These are phyloP conservation scores for Hipposideros larvatus DNA, from an alignment of 2,797 vertebrate species.

Conservation along the genomic window DNA sequence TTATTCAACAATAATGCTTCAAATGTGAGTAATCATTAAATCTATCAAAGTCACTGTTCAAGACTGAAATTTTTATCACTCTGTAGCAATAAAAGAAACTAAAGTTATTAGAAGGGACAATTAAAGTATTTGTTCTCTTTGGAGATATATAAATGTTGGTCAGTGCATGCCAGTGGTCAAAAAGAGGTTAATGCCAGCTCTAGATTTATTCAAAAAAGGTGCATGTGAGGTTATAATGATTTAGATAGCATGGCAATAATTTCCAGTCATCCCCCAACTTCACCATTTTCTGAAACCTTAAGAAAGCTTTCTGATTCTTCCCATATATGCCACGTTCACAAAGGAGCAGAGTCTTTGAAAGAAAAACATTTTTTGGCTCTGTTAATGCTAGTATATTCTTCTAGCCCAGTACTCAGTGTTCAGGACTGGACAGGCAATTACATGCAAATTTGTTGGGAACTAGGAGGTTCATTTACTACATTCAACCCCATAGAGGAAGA, in stretches of 20 bases:
- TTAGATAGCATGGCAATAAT: constrained; percentile 55
- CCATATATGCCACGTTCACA: constrained; percentile 68
- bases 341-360: constrained; percentile 78
- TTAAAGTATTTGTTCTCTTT: constrained; percentile 49
- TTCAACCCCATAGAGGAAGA: constrained; percentile 83
- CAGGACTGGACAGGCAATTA: constrained; percentile 83
- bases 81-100: constrained; percentile 49
- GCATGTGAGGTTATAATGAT: constrained; percentile 40
- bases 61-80: constrained; percentile 54
- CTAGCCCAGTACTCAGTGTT: constrained; percentile 73
- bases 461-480: constrained; percentile 86
- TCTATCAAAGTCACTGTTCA: constrained; percentile 44
- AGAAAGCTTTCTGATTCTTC: constrained; percentile 72
- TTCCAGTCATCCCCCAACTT: constrained; percentile 11
- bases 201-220: constrained; percentile 41
- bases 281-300: constrained; percentile 67
- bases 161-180: constrained; percentile 39
- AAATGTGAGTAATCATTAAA: constrained; percentile 66
- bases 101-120: background rate
- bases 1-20: constrained; percentile 61
- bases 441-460: constrained; percentile 85
- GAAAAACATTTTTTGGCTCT: constrained; percentile 79
- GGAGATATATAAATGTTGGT: constrained; percentile 39
- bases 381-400: constrained; percentile 79
- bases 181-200: constrained; percentile 55